Conservation (phyloP, 1,140 invertebrate genomes). For the Nasonia longicornis region DNA sequence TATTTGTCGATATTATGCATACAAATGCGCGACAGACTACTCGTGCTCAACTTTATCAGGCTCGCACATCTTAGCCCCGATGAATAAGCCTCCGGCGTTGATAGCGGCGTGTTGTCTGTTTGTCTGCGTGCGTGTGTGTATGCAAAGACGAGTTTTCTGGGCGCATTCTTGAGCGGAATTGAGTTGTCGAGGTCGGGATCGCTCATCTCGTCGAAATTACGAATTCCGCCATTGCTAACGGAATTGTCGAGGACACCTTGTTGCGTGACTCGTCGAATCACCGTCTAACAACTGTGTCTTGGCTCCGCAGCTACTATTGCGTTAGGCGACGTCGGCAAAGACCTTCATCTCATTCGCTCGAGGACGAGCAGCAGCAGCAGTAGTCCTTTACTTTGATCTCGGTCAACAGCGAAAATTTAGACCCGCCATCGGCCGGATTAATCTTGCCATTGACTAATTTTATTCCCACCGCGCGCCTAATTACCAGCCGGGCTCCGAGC, state of each 20-base stretch:
- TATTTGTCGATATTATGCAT: conserved; percentile 15
- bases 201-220: conserved; percentile 34
- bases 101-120: background rate
- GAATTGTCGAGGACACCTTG: conserved; percentile 36
- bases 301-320: conserved; percentile 50
- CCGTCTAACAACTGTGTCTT: conserved; percentile 41
- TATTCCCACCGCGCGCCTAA: conserved; percentile 7
- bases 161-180: conserved; percentile 13
- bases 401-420: conserved; percentile 65
- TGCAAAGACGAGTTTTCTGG: conserved; percentile 5
- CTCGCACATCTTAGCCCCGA: background rate
- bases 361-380: conserved; percentile 47
- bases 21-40: conserved; percentile 10
- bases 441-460: conserved; percentile 29
- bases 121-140: background rate
- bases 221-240: conserved; percentile 30
- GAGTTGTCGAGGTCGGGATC: conserved; percentile 23
- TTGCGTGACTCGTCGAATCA: conserved; percentile 31
- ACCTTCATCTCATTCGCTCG: conserved; percentile 50
- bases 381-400: conserved; percentile 64
- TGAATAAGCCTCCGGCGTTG: background rate
- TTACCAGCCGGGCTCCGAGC: background rate
- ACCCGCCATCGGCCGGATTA: conserved; percentile 49
- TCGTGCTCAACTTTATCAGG: conserved; percentile 27
- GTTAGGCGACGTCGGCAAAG: conserved; percentile 56